These are phyloP conservation scores for Thinocorus orbignyianus DNA, from an alignment of 2,113 vertebrate genomes.

Conservation along the genomic window DNA sequence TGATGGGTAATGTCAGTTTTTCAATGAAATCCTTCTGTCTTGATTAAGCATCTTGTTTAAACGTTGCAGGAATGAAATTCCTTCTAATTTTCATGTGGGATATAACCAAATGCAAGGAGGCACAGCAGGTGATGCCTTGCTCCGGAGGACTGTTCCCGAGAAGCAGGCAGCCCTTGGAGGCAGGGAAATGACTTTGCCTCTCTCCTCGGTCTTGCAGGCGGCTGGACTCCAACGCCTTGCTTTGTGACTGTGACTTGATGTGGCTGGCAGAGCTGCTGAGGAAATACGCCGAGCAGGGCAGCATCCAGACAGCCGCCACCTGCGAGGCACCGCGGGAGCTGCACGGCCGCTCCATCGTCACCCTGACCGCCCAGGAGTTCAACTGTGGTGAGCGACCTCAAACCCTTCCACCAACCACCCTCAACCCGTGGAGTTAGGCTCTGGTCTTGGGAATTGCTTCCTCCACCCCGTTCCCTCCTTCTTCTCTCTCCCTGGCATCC, in stretches of 20 bases:
- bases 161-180: not conserved
- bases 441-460: not conserved
- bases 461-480: not conserved
- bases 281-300: slow-evolving; percentile 81
- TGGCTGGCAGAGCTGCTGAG: slow-evolving; percentile 89
- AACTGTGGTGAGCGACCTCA: slow-evolving; percentile 78
- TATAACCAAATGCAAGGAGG: fast-evolving
- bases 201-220: slow-evolving; percentile 66
- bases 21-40: not conserved
- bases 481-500: not conserved
- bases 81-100: not conserved
- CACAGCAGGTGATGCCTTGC: fast-evolving
- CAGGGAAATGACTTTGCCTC: not conserved
- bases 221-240: slow-evolving; percentile 86
- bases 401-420: fast-evolving
- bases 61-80: fast-evolving
- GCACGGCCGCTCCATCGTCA: slow-evolving; percentile 84
- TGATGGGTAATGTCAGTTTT: not conserved
- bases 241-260: slow-evolving; percentile 89
- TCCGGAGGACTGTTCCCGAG: fast-evolving
- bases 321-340: slow-evolving; percentile 84
- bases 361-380: slow-evolving; percentile 81
- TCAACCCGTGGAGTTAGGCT: not conserved
- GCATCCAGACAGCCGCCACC: slow-evolving; percentile 85
- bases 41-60: not conserved